phyloP scores from a whole-genome alignment of 1,140 invertebrate species.

The Sipha flava region DNA sequence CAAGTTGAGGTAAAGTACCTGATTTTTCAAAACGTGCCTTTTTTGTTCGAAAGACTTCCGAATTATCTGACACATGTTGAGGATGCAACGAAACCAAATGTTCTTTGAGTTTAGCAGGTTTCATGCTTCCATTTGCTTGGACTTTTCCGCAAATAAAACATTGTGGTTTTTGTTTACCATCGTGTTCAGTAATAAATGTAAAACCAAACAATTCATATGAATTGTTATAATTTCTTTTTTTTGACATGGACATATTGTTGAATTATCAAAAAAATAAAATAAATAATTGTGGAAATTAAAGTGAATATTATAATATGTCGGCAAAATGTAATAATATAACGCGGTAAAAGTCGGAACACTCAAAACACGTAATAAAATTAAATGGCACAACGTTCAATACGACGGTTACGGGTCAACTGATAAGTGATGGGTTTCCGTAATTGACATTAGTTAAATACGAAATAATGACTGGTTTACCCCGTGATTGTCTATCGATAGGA shows the following conservation, averaged over 20 bases:
- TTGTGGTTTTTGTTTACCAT: background rate
- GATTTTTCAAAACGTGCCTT: too few species aligned
- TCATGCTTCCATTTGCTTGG: background rate
- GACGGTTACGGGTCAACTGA: background rate
- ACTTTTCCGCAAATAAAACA: background rate
- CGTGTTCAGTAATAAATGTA: background rate
- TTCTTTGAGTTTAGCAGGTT: background rate
- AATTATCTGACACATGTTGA: too few species aligned
- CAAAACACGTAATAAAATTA: background rate
- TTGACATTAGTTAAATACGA: too few species aligned
- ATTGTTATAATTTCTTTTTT: background rate
- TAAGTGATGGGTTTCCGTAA: background rate
- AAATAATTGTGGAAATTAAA: background rate
- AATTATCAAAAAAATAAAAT: background rate
- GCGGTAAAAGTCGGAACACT: too few species aligned
- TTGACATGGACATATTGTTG: background rate
- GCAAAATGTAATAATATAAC: background rate
- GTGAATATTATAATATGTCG: background rate
- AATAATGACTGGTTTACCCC: too few species aligned
- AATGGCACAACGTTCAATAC: background rate
- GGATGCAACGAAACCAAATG: background rate
- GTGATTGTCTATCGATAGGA: background rate
- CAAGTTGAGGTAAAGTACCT: background rate
- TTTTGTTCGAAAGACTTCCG: too few species aligned
- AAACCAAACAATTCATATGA: background rate